phyloP scores from a whole-genome alignment of 30 jellyfish, hydroid and myxozoan genomes.

The Hydra vulgaris region DNA sequence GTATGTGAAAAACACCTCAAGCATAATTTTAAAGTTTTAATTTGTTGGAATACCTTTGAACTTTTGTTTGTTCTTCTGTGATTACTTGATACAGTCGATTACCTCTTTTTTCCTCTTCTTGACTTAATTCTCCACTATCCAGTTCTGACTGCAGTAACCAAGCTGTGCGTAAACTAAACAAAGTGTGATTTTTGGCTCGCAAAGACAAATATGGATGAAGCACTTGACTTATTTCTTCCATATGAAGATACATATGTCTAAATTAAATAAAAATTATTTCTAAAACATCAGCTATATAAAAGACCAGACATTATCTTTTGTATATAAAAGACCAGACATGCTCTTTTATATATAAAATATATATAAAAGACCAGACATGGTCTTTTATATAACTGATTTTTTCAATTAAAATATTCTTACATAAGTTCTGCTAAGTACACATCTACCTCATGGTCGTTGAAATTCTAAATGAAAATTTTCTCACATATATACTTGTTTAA shows the following conservation, averaged over 20 bases:
- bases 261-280: conserved; percentile 5
- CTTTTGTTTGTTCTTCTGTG: conserved; percentile 70
- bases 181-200: conserved; percentile 60
- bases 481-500: no score
- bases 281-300: no score
- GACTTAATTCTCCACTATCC: conserved; percentile 64
- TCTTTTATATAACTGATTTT: no score
- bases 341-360: no score
- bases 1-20: no score
- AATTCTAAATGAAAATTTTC: conserved; percentile 42
- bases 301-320: no score
- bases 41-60: conserved; percentile 14
- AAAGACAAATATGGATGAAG: conserved; percentile 52
- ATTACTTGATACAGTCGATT: conserved; percentile 54
- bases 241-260: conserved; percentile 84
- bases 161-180: conserved; percentile 70
- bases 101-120: conserved; percentile 57
- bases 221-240: conserved; percentile 72
- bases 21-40: neutral
- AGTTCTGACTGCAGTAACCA: conserved; percentile 92
- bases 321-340: no score
- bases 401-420: conserved; percentile 37
- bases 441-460: conserved; percentile 88
- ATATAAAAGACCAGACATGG: neutral
- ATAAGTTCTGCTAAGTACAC: conserved; percentile 84